These are phyloP conservation scores for Ptychoptera contaminata DNA, from an alignment of 2,888 invertebrate genomes.

Conservation along the genomic window DNA sequence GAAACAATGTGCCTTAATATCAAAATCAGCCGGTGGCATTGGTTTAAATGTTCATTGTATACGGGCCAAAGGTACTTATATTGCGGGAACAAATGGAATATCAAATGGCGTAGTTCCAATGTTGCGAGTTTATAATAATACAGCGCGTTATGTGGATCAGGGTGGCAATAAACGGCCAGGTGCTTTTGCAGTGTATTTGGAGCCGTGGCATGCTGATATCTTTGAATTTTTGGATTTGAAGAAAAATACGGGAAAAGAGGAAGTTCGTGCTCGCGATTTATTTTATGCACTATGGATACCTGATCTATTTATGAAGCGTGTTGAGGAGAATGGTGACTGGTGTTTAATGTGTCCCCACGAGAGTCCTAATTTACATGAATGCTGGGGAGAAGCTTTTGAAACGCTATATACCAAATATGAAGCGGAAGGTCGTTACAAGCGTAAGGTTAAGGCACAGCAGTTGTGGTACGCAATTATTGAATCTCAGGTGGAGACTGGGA, in stretches of 20 bases:
- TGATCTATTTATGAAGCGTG: constrained; percentile 94
- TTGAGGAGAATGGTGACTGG: constrained; percentile 73
- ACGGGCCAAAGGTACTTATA: constrained; percentile 77
- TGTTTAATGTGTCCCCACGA: constrained; percentile 94
- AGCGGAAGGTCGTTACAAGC: constrained; percentile 50
- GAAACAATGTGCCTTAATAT: constrained; percentile 85
- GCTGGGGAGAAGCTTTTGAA: constrained; percentile 93
- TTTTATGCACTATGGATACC: constrained; percentile 98
- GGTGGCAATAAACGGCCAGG: constrained; percentile 96
- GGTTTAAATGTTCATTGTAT: constrained; percentile 94
- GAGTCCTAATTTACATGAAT: constrained; percentile 76
- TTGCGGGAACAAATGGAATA: constrained; percentile 84
- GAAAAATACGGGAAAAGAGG: constrained; percentile 93
- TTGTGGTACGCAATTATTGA: constrained; percentile 91
- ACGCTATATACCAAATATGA: constrained; percentile 76
- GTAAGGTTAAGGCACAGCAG: constrained; percentile 63
- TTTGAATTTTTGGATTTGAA: constrained; percentile 89
- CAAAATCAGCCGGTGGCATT: constrained; percentile 94
- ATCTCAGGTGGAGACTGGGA: constrained; percentile 94
- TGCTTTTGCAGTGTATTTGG: constrained; percentile 93
- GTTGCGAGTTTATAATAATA: constrained; percentile 89
- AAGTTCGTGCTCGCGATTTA: constrained; percentile 82
- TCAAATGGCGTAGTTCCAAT: constrained; percentile 95
- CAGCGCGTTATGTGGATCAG: constrained; percentile 93
- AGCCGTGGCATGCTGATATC: constrained; percentile 98